A percentile compares a stretch with the other conserved stretches of the same genome.
Evolutionary conservation across 2,797 vertebrate genomes (phyloP).

Genomic region (Clarias platycephalus): DNA sequence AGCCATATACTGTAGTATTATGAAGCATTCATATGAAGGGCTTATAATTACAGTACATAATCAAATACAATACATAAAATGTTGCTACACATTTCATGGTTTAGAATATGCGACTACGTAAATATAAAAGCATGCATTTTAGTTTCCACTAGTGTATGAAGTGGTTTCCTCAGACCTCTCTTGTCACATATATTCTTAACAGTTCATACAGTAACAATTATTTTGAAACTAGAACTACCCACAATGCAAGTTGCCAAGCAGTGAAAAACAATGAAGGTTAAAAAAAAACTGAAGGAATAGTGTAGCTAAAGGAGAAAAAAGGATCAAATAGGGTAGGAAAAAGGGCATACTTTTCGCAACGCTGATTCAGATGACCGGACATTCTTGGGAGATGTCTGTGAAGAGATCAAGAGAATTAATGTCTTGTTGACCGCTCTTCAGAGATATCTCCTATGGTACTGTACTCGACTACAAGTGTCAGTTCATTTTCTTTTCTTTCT

Average conservation of each 20-base stretch:
- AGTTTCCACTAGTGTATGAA: conserved; percentile 15
- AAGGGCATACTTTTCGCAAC: conserved; percentile 81
- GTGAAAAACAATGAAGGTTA: conserved; percentile 16
- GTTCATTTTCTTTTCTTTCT: conserved; percentile 3
- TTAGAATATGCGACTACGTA: conserved; percentile 14
- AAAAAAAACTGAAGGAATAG: conserved; percentile 34
- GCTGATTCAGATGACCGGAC: conserved; percentile 79
- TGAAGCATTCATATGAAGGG: conserved; percentile 38
- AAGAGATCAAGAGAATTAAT: conserved; percentile 84
- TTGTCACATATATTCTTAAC: conserved; percentile 21
- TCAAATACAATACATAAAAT: conserved; percentile 30
- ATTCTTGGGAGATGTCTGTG: conserved; percentile 86
- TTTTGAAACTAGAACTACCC: conserved; percentile 53
- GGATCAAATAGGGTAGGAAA: conserved; percentile 71
- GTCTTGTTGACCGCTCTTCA: conserved; percentile 80
- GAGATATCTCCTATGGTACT: conserved; percentile 81
- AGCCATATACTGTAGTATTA: conserved; percentile 41
- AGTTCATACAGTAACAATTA: conserved; percentile 16
- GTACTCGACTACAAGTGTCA: conserved; percentile 35
- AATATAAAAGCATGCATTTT: conserved; percentile 45
- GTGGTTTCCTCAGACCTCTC: neutral
- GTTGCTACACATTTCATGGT: conserved; percentile 26
- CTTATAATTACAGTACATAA: conserved; percentile 5
- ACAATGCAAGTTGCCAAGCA: conserved; percentile 66
- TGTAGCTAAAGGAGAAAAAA: conserved; percentile 35